Evolutionary conservation across 1,140 invertebrate genomes (phyloP).

Genomic region (Lerema accius): DNA sequence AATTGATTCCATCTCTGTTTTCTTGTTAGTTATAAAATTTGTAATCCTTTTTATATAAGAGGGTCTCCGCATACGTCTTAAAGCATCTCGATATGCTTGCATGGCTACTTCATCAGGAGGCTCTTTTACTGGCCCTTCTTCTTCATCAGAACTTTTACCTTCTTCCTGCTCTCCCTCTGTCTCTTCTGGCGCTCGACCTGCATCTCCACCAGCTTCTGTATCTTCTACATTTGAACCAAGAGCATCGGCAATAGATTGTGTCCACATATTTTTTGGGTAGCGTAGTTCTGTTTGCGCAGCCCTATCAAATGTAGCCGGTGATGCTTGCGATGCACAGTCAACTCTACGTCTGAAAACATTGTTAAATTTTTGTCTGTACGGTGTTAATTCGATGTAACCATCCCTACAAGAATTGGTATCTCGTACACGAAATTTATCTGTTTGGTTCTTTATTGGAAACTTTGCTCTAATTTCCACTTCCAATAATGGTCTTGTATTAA

Average conservation of each 20-base stretch:
- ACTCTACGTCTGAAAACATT: constrained; percentile 83
- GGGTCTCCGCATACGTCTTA: constrained; percentile 59
- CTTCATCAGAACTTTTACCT: constrained; percentile 55
- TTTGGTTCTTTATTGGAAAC: constrained; percentile 83
- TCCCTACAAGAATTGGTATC: constrained; percentile 84
- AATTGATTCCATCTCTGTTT: constrained; percentile 63
- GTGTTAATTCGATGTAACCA: constrained; percentile 86
- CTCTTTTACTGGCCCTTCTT: constrained; percentile 45
- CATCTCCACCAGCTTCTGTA: constrained; percentile 55
- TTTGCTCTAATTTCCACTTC: constrained; percentile 86
- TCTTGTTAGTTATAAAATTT: constrained; percentile 51
- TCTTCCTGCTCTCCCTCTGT: constrained; percentile 35
- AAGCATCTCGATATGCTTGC: constrained; percentile 55
- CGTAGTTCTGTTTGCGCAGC: constrained; percentile 86
- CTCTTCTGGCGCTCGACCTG: constrained; percentile 24
- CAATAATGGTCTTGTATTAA: constrained; percentile 83
- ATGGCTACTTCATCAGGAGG: constrained; percentile 58
- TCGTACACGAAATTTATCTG: constrained; percentile 76
- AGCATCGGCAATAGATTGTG: constrained; percentile 83
- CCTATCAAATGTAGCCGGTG: constrained; percentile 65
- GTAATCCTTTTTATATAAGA: constrained; percentile 72
- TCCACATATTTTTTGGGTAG: constrained; percentile 86
- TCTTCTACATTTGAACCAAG: constrained; percentile 67
- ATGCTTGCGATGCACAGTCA: constrained; percentile 81
- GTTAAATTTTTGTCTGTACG: constrained; percentile 82